Evolutionary conservation across 2,888 invertebrate species (phyloP), one percentile per base, ranked within the genome.

Genomic region (Poecilobothrus nobilitatus): DNA sequence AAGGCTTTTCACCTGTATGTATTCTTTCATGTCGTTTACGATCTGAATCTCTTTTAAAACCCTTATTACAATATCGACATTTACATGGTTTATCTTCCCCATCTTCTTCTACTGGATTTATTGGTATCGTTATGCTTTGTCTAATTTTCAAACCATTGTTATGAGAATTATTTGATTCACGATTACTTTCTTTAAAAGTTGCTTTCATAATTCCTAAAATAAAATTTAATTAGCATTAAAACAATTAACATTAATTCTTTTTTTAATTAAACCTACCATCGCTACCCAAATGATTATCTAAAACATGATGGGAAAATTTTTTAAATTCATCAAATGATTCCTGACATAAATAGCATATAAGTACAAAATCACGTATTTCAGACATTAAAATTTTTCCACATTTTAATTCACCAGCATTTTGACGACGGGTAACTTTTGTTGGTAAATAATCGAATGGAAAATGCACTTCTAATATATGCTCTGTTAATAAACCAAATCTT

Each of bases 331-430:
- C 27, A 63, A 63, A 63, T 15, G 12, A 27, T 27, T 27, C 20
- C 15, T 63, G 22, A 27, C 63, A 63, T 27, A 33, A 5, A 12
- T 27, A 15, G 18, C 63, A 63, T 27, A 63, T 18, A 63, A 27
- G 27, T 8, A 27, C 20, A 63, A 63, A 63, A 1, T 18, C 2
- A 15, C 27, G 27, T 15, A 63, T 18, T 18, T 63, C 63, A 6
- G 63, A 63, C 20, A 63, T 63, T 27, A 63, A 63, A 8, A 27
- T 63, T 27, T 33, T 18, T 27, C 63, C 63, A 63, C 63, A 63
- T 63, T 27, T 18, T 63, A 63, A 15, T 21, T 15, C 15, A 4
- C 63, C 27, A 15, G 2, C 20, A 27, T 33, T 63, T 10, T 15
- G 27, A 12, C 27, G 63, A 15, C 27, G 53, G 1, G 2, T 9